A percentile compares a stretch with the other conserved stretches of the same genome.
Evolutionary conservation across 1,140 invertebrate genomes (phyloP).

Genomic region (Spodoptera litura): DNA sequence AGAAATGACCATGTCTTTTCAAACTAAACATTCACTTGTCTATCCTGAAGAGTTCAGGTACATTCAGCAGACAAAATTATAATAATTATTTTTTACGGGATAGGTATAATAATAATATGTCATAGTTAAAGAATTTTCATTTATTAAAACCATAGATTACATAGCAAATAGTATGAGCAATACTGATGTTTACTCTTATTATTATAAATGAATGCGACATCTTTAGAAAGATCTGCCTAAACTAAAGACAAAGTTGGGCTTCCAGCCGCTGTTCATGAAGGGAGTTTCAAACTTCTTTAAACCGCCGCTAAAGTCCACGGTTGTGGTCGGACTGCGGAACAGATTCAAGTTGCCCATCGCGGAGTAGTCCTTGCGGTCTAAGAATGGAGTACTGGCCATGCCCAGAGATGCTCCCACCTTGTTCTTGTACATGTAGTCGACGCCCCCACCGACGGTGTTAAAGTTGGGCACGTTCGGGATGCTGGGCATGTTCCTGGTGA

Average conservation of each 20-base stretch:
- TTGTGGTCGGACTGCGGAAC: conserved; percentile 59
- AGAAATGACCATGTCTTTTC: too few relatives aligned
- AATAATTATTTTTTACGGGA: too few relatives aligned
- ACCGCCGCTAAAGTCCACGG: conserved; percentile 69
- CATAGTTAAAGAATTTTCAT: too few relatives aligned
- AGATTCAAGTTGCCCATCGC: conserved; percentile 72
- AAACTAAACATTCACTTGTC: too few relatives aligned
- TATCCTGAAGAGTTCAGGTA: too few relatives aligned
- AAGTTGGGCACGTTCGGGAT: conserved; percentile 61
- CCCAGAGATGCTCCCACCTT: conserved; percentile 65
- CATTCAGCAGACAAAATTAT: too few relatives aligned
- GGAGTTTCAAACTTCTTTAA: conserved; percentile 60
- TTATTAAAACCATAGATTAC: too few relatives aligned
- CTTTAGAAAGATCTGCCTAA: background rate
- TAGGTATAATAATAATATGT: too few relatives aligned
- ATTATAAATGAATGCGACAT: too few relatives aligned
- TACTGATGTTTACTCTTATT: too few relatives aligned
- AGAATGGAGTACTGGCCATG: conserved; percentile 58
- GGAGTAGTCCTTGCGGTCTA: conserved; percentile 66
- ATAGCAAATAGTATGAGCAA: too few relatives aligned
- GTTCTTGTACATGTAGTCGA: conserved; percentile 63
- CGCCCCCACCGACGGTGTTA: conserved; percentile 64
- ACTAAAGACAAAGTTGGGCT: conserved; percentile 53
- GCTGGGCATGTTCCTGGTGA: conserved; percentile 61
- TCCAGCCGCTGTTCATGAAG: conserved; percentile 58